phyloP scores from a whole-genome alignment of 2,797 vertebrate species.

The Adelosebastes latens region DNA sequence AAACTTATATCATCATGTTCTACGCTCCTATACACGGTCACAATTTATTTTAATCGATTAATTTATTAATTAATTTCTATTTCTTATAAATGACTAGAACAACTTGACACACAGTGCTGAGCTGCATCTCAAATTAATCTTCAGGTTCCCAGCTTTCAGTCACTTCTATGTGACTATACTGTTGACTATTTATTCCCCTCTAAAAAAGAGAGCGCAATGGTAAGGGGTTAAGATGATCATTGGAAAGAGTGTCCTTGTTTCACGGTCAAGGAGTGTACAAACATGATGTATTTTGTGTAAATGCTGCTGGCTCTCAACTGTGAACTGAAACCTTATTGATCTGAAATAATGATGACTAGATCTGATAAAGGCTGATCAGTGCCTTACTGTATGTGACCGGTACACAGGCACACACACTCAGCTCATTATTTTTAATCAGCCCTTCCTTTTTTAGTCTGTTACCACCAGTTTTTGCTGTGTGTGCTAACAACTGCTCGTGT shows the following conservation, averaged over 20 bases:
- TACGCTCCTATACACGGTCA: no score
- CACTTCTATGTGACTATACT: no score
- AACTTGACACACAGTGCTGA: no score
- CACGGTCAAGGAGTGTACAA: not conserved
- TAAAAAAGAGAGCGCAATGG: no score
- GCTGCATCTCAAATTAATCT: no score
- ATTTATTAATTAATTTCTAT: no score
- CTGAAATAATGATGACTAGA: constrained; percentile 23
- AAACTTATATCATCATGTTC: no score
- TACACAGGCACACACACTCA: not conserved
- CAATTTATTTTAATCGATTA: no score
- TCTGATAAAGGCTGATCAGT: constrained; percentile 21
- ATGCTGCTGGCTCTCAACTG: not conserved
- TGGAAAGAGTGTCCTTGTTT: not conserved
- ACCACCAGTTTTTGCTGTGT: constrained; percentile 18
- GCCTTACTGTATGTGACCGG: constrained; percentile 11
- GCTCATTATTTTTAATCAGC: constrained; percentile 65
- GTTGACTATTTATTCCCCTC: no score
- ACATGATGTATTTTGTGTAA: not conserved
- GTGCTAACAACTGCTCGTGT: not conserved
- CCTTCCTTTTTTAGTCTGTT: constrained; percentile 12
- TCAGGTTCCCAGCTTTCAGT: no score
- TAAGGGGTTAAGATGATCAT: not conserved
- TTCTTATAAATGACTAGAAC: no score
- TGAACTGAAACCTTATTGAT: constrained; percentile 34